phyloP scores from a whole-genome alignment of 2,888 invertebrate species.

The Drosophila rubida region DNA sequence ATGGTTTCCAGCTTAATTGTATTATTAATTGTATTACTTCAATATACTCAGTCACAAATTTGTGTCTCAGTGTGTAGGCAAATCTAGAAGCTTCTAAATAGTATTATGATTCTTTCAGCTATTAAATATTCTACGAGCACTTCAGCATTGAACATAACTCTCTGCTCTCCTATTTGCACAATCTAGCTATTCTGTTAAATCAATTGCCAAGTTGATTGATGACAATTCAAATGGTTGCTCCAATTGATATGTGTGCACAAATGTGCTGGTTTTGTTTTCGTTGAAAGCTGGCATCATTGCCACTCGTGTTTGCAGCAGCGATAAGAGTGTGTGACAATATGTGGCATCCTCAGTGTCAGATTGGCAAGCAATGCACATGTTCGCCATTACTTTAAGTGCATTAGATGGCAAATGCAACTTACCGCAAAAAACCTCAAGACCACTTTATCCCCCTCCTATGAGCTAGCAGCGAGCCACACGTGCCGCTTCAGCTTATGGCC shows the following conservation, averaged over 20 bases:
- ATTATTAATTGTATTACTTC: no score
- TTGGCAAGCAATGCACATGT: constrained; percentile 47
- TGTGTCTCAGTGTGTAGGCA: no score
- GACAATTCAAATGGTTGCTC: background rate
- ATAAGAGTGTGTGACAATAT: constrained; percentile 23
- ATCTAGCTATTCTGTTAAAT: background rate
- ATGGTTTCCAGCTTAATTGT: no score
- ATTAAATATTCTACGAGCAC: no score
- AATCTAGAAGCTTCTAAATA: no score
- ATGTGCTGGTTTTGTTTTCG: background rate
- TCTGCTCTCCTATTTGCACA: no score
- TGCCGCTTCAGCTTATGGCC: constrained; percentile 9
- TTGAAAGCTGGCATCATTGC: constrained; percentile 4
- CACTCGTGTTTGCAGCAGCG: background rate
- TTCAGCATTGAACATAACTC: no score
- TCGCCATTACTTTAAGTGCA: constrained; percentile 53
- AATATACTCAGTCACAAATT: no score
- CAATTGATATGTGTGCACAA: background rate
- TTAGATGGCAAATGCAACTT: constrained; percentile 34
- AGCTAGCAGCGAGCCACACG: constrained; percentile 2
- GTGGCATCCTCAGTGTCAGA: constrained; percentile 36
- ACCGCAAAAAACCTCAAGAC: constrained; percentile 31
- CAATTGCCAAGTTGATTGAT: background rate
- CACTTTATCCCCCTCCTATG: background rate
- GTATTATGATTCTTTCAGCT: no score